Conservation (phyloP, 2,888 invertebrate genomes). For the Drosophila suboccidentalis region DNA sequence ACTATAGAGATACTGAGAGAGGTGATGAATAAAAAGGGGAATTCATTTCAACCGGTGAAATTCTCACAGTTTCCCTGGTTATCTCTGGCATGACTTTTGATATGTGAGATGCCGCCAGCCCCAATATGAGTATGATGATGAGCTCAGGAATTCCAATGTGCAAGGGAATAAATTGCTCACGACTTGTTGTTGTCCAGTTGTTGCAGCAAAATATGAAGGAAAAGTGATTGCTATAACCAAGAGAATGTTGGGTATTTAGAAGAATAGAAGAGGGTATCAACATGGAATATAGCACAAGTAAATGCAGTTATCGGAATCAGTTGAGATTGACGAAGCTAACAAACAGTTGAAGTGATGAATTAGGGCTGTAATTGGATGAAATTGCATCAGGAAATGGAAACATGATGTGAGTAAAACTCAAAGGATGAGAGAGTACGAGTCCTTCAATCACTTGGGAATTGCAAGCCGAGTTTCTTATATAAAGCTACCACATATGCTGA, state of each 20-base stretch:
- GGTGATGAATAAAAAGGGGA: slow-evolving; percentile 5
- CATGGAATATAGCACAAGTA: background rate
- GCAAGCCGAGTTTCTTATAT: slow-evolving; percentile 24
- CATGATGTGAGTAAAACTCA: slow-evolving; percentile 5
- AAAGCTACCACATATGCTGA: slow-evolving; percentile 17
- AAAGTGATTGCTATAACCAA: background rate
- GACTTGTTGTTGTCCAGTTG: slow-evolving; percentile 1
- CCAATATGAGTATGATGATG: slow-evolving; percentile 15
- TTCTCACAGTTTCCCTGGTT: background rate
- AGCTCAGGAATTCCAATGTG: slow-evolving; percentile 10
- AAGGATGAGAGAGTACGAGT: background rate
- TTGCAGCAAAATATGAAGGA: background rate
- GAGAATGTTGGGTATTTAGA: background rate
- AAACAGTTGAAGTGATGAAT: slow-evolving; percentile 34
- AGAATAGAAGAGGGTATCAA: background rate
- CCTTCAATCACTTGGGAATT: slow-evolving; percentile 35
- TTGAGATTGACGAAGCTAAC: slow-evolving; percentile 20
- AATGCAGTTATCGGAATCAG: slow-evolving; percentile 16
- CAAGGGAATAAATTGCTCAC: slow-evolving; percentile 4
- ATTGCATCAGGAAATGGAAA: slow-evolving; percentile 21
- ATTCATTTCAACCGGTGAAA: slow-evolving; percentile 13
- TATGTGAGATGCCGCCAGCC: slow-evolving; percentile 22
- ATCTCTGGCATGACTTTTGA: slow-evolving; percentile 6
- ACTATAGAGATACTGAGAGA: slow-evolving; percentile 2
- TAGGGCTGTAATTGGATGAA: slow-evolving; percentile 31